A percentile compares a stretch with the other conserved stretches of the same genome.
Evolutionary conservation across 2,113 vertebrate genomes (phyloP).

Genomic region (Candoia aspera): DNA sequence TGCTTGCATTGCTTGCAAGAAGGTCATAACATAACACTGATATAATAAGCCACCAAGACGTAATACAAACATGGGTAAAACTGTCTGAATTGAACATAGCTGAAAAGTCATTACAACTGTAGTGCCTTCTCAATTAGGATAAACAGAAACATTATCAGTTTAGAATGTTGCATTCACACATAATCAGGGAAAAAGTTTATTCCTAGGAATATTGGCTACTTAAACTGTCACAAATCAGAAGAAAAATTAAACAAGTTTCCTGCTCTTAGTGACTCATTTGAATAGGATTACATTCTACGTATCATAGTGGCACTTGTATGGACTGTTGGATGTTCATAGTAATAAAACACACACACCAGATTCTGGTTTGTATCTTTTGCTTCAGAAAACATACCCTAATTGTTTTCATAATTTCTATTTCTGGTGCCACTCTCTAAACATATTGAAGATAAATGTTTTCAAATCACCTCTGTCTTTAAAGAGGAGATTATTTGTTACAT

Average conservation of each 20-base stretch:
- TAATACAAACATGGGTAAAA: not conserved
- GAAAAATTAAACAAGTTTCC: not conserved
- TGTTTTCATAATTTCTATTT: not conserved
- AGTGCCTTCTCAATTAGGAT: not conserved
- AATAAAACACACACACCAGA: not conserved
- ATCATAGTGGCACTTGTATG: not conserved
- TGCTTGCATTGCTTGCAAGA: not conserved
- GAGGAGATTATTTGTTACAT: not conserved
- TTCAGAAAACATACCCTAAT: not conserved
- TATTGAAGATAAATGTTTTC: not conserved
- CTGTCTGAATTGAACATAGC: not conserved
- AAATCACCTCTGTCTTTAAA: not conserved
- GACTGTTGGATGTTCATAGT: not conserved
- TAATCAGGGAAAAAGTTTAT: not conserved
- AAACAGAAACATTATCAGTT: not conserved
- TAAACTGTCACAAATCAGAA: not conserved
- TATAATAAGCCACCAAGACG: not conserved
- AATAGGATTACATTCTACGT: not conserved
- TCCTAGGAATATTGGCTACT: not conserved
- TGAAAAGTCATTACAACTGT: conserved; percentile 1
- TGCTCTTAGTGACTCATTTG: not conserved
- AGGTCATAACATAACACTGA: not conserved
- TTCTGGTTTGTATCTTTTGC: no score
- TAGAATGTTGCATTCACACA: not conserved
- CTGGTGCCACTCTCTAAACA: not conserved